These are phyloP conservation scores for Gavia stellata DNA, from an alignment of 2,113 vertebrate genomes.

Conservation along the genomic window DNA sequence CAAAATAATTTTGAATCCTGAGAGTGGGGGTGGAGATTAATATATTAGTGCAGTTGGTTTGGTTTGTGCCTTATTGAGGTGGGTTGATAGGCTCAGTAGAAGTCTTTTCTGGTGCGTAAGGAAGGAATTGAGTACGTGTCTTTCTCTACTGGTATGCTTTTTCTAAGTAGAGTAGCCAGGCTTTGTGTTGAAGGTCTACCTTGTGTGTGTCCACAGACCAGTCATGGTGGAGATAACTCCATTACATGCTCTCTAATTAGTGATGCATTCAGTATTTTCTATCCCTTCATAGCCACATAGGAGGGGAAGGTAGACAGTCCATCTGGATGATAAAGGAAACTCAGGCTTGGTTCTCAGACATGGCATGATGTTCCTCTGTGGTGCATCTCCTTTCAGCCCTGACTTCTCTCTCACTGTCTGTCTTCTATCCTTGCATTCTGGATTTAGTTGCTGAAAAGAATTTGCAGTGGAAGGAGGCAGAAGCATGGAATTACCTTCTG, in stretches of 20 bases:
- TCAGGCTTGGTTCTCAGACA: background rate
- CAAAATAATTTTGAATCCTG: background rate
- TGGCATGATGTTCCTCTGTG: background rate
- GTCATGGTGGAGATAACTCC: background rate
- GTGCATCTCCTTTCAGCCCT: background rate
- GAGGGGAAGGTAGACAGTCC: background rate
- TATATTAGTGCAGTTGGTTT: background rate
- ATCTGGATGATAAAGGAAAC: background rate
- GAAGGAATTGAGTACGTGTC: fast-evolving
- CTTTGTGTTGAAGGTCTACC: background rate
- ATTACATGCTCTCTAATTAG: background rate
- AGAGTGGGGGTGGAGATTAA: background rate
- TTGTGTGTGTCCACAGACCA: background rate
- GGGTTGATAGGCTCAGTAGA: no score
- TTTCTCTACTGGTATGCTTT: background rate
- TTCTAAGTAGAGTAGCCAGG: background rate
- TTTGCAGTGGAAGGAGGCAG: background rate
- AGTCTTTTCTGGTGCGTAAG: background rate
- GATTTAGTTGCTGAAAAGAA: background rate
- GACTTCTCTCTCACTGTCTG: background rate
- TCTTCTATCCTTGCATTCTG: background rate
- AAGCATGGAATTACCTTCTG: background rate
- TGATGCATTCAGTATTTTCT: background rate
- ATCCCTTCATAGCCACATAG: background rate
- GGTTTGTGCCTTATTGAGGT: background rate